Conservation (phyloP, 1,140 invertebrate genomes). For the Drosophila chauvacae region DNA sequence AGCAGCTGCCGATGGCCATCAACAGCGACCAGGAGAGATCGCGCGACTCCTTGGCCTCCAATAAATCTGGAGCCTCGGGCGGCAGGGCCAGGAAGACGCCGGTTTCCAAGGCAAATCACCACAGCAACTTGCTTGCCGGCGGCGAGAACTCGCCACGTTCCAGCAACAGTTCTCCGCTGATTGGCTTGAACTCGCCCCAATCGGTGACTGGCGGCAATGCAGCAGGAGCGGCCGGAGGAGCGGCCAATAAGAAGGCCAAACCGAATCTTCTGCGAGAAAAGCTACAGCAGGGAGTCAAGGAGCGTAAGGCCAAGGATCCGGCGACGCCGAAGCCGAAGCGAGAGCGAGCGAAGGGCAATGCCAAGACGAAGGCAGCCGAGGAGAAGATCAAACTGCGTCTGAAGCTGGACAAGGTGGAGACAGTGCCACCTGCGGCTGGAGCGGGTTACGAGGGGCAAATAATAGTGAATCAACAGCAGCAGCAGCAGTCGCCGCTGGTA, state of each 20-base stretch:
- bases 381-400: constrained; percentile 94
- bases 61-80: constrained; percentile 76
- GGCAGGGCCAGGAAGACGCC: constrained; percentile 58
- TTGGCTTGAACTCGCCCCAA: constrained; percentile 45
- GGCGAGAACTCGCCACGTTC: constrained; percentile 63
- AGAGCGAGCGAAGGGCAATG: constrained; percentile 79
- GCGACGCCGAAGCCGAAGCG: constrained; percentile 68
- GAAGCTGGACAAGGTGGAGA: constrained; percentile 93
- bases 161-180: constrained; percentile 62
- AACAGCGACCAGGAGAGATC: constrained; percentile 86
- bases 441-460: constrained; percentile 36
- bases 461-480: constrained; percentile 49
- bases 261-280: constrained; percentile 78
- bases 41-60: constrained; percentile 75
- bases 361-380: constrained; percentile 83
- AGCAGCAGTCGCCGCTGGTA: constrained; percentile 23
- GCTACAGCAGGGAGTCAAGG: constrained; percentile 82
- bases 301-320: constrained; percentile 69
- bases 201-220: constrained; percentile 2
- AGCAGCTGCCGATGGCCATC: constrained; percentile 55
- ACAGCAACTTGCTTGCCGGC: constrained; percentile 34
- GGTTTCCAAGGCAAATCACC: constrained; percentile 52
- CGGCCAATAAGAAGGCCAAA: constrained; percentile 66
- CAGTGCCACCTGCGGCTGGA: constrained; percentile 86
- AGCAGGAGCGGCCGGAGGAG: not conserved